Evolutionary conservation across 2,113 vertebrate genomes (phyloP).

Genomic region (Trinectes maculatus): DNA sequence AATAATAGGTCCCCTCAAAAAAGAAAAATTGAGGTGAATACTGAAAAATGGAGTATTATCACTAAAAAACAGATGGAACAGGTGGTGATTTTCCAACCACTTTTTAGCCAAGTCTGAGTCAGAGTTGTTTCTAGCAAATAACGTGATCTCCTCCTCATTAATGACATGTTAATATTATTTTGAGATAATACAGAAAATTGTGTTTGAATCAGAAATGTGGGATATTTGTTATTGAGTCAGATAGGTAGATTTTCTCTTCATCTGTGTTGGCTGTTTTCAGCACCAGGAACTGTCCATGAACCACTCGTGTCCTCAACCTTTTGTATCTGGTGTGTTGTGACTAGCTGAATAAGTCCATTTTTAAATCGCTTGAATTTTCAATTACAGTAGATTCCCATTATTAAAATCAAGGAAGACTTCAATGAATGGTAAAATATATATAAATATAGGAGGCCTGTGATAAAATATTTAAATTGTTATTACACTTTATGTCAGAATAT

Average conservation of each 20-base stretch:
- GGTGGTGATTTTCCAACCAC: too few relatives aligned
- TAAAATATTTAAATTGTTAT: too few relatives aligned
- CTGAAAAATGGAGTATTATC: neutral
- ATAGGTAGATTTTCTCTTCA: neutral
- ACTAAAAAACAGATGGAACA: too few relatives aligned
- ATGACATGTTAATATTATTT: neutral
- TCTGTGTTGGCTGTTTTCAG: conserved; percentile 13
- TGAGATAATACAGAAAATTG: neutral
- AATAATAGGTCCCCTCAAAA: too few relatives aligned
- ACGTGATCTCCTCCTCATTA: neutral
- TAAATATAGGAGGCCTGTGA: too few relatives aligned
- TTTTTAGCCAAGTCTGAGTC: too few relatives aligned
- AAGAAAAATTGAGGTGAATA: too few relatives aligned
- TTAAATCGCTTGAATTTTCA: conserved; percentile 12
- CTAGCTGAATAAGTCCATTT: conserved; percentile 29
- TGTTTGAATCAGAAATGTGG: neutral
- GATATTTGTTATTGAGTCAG: neutral
- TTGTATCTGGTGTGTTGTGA: neutral
- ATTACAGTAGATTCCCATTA: conserved; percentile 32
- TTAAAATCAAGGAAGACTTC: too few relatives aligned
- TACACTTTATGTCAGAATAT: too few relatives aligned
- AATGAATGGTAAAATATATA: too few relatives aligned
- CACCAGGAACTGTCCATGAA: conserved; percentile 18
- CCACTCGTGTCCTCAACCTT: neutral
- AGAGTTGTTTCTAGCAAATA: neutral